Conservation (phyloP, 2,888 invertebrate species). For the Rutpela maculata region DNA sequence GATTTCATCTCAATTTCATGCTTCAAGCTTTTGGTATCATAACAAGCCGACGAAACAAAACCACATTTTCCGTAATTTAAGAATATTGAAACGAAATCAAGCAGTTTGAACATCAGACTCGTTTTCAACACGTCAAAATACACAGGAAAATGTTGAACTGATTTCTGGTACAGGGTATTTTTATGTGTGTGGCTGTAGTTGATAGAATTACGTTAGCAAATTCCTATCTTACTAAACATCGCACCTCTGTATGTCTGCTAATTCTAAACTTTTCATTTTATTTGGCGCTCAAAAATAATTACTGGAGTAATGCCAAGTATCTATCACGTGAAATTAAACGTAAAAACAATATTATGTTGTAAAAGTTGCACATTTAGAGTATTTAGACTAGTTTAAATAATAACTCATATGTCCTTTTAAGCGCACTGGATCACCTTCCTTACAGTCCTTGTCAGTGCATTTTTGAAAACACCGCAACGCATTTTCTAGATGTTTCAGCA, state of each 20-base stretch:
- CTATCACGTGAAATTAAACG: background rate
- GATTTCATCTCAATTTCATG: no score
- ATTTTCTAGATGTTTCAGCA: conserved; percentile 8
- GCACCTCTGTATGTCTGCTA: conserved; percentile 20
- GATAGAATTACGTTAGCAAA: conserved; percentile 33
- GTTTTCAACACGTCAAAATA: no score
- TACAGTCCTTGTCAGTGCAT: conserved; percentile 26
- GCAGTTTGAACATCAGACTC: no score
- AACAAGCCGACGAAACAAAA: no score
- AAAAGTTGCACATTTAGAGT: conserved; percentile 9
- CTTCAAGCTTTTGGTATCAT: no score
- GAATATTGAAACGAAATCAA: no score
- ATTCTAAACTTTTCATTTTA: background rate
- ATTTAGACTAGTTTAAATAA: background rate
- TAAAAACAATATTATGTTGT: conserved; percentile 1
- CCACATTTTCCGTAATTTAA: no score
- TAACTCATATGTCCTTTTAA: background rate
- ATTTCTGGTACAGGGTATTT: no score
- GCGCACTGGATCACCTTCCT: conserved; percentile 32
- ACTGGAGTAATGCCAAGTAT: conserved; percentile 21
- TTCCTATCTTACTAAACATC: conserved; percentile 30
- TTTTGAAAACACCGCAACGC: conserved; percentile 1
- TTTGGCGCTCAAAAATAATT: conserved; percentile 39
- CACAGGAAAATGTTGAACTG: no score
- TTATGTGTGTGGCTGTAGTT: no score